These are phyloP conservation scores for Phyllostomus discolor DNA, from an alignment of 2,113 vertebrate species.

Conservation along the genomic window DNA sequence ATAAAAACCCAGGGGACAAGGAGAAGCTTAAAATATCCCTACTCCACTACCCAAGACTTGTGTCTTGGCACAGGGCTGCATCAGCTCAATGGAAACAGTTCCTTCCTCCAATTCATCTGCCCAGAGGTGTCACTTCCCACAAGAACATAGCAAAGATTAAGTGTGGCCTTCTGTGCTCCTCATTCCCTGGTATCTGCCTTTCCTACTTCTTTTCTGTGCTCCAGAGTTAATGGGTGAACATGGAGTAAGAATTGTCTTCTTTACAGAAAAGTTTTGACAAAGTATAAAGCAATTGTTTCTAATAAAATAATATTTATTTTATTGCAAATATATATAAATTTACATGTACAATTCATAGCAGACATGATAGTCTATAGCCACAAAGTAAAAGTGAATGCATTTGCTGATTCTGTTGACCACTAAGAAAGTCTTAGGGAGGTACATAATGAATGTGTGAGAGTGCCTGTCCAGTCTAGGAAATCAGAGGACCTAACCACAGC, in stretches of 20 bases:
- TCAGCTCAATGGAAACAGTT: rapidly evolving
- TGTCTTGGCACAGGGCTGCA: too few relatives aligned
- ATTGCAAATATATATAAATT: background rate
- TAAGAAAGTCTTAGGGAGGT: background rate
- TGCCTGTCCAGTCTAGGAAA: background rate
- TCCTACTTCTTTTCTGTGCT: background rate
- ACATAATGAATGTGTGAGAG: background rate
- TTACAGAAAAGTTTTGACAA: background rate
- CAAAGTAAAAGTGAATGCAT: background rate
- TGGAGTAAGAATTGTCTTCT: background rate
- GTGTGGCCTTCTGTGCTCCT: background rate
- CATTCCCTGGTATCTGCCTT: background rate
- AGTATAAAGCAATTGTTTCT: background rate
- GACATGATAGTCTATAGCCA: background rate
- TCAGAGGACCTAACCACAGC: background rate
- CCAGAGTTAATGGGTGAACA: background rate
- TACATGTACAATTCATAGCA: background rate
- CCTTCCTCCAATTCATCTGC: background rate
- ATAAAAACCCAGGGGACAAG: background rate
- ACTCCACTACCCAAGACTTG: background rate
- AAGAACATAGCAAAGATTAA: background rate
- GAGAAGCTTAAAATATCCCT: background rate
- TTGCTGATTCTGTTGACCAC: background rate
- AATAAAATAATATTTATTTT: background rate
- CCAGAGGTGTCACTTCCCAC: background rate